phyloP scores from a whole-genome alignment of 1,140 invertebrate species.

The Parasteatoda tepidariorum region DNA sequence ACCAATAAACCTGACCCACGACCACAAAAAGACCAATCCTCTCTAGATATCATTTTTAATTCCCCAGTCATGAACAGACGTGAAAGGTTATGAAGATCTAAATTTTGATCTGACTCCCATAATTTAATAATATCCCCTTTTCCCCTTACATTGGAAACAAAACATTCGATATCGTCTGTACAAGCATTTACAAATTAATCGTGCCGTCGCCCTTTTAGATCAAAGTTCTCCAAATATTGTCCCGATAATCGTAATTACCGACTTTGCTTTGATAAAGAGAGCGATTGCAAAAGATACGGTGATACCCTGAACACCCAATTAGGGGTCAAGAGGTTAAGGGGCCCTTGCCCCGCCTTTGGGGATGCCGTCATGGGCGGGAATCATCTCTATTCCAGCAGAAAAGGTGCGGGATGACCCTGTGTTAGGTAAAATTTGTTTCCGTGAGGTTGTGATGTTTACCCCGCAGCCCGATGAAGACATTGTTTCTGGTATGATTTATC shows the following conservation, averaged over 20 bases:
- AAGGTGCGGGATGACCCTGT: slow-evolving; percentile 4
- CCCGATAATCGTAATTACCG: slow-evolving; percentile 42
- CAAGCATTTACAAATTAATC: slow-evolving; percentile 17
- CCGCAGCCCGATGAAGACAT: background rate
- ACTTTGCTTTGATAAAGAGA: slow-evolving; percentile 19
- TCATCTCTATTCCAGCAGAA: slow-evolving; percentile 5
- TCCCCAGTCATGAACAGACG: background rate
- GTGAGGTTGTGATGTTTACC: background rate
- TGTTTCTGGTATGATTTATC: background rate
- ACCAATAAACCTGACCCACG: too few relatives aligned
- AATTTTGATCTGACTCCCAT: background rate
- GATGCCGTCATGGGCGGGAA: slow-evolving; percentile 6
- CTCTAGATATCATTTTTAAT: too few relatives aligned
- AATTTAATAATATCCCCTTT: slow-evolving; percentile 40
- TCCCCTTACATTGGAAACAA: background rate
- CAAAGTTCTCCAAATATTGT: slow-evolving; percentile 37
- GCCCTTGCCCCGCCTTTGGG: background rate
- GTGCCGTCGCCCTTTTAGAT: background rate
- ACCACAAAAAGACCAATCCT: too few relatives aligned
- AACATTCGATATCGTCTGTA: slow-evolving; percentile 17
- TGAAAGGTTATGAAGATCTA: slow-evolving; percentile 15
- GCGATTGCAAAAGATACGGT: slow-evolving; percentile 3
- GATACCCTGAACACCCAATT: slow-evolving; percentile 56
- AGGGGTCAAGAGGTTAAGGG: slow-evolving; percentile 43
- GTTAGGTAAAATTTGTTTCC: background rate